Evolutionary conservation across 1,140 invertebrate genomes (phyloP).

Genomic region (Sycophila sp.): DNA sequence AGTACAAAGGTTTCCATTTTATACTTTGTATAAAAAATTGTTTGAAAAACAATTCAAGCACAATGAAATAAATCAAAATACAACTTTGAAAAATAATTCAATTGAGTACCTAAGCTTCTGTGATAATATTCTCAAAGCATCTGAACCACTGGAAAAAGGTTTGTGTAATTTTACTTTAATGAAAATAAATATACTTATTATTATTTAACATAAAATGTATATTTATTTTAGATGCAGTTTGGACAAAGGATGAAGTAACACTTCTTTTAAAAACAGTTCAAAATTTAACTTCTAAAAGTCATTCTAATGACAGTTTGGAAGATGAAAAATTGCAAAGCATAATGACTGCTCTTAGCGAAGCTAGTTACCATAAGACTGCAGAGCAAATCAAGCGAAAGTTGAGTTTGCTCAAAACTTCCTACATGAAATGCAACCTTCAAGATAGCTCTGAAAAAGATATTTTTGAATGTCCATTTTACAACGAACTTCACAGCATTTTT

Average conservation of each 20-base stretch:
- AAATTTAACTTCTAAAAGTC: conserved; percentile 37
- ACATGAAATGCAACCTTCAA: conserved; percentile 43
- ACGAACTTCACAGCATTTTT: conserved; percentile 44
- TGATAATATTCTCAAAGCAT: background rate
- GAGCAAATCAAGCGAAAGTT: conserved; percentile 50
- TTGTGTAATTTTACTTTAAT: too few species aligned
- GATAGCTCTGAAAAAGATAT: conserved; percentile 35
- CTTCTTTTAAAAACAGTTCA: conserved; percentile 42
- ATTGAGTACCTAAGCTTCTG: conserved; percentile 20
- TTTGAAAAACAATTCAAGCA: conserved; percentile 37
- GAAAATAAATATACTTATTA: background rate
- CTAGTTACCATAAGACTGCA: conserved; percentile 42
- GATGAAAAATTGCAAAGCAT: conserved; percentile 43
- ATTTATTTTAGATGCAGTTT: conserved; percentile 34
- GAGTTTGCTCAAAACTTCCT: conserved; percentile 44
- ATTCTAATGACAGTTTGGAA: conserved; percentile 45
- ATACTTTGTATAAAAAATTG: conserved; percentile 43
- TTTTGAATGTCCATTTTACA: conserved; percentile 47
- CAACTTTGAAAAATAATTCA: conserved; percentile 11
- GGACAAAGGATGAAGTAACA: conserved; percentile 46
- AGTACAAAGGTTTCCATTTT: conserved; percentile 49
- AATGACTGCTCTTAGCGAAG: conserved; percentile 33
- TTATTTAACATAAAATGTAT: conserved; percentile 28
- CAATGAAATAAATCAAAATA: conserved; percentile 8
- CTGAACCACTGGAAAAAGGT: conserved; percentile 15